phyloP scores from a whole-genome alignment of 2,113 vertebrate species.

The Atractosteus spatula region DNA sequence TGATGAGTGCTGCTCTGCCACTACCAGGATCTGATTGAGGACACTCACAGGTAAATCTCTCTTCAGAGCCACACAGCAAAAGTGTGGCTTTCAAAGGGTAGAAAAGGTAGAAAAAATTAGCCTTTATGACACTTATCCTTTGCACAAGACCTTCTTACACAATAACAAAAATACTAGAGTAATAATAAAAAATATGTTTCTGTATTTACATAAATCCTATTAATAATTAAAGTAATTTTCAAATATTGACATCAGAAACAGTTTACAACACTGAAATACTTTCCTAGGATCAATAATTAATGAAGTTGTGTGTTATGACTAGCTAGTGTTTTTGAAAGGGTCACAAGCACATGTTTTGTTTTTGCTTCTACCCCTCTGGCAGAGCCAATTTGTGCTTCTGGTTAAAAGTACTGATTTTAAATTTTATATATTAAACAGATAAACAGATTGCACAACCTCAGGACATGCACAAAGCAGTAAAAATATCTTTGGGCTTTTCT shows the following conservation, averaged over 20 bases:
- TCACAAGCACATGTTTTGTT: slow-evolving; percentile 28
- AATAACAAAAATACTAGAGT: too few relatives aligned
- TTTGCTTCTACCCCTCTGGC: slow-evolving; percentile 30
- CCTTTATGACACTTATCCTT: too few relatives aligned
- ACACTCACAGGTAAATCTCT: too few relatives aligned
- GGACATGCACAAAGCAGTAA: slow-evolving; percentile 54
- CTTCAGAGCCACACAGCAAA: too few relatives aligned
- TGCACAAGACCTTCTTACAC: too few relatives aligned
- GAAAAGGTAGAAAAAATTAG: too few relatives aligned
- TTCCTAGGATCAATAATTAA: slow-evolving; percentile 25
- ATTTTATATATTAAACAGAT: slow-evolving; percentile 64
- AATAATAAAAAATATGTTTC: too few relatives aligned
- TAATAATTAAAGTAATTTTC: slow-evolving; percentile 13
- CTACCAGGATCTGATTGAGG: too few relatives aligned
- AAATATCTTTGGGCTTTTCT: slow-evolving; percentile 30
- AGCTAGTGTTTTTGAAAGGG: slow-evolving; percentile 9
- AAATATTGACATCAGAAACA: slow-evolving; percentile 20
- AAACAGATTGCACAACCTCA: slow-evolving; percentile 63
- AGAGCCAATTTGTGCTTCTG: slow-evolving; percentile 32
- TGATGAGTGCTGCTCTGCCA: too few relatives aligned
- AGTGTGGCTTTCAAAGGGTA: too few relatives aligned
- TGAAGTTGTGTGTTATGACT: slow-evolving; percentile 11
- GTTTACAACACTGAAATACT: slow-evolving; percentile 15
- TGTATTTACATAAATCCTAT: not conserved
- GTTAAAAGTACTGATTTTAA: slow-evolving; percentile 55